These are phyloP conservation scores for Carcinoscorpius rotundicauda DNA, from an alignment of 1,140 invertebrate genomes.

Conservation along the genomic window DNA sequence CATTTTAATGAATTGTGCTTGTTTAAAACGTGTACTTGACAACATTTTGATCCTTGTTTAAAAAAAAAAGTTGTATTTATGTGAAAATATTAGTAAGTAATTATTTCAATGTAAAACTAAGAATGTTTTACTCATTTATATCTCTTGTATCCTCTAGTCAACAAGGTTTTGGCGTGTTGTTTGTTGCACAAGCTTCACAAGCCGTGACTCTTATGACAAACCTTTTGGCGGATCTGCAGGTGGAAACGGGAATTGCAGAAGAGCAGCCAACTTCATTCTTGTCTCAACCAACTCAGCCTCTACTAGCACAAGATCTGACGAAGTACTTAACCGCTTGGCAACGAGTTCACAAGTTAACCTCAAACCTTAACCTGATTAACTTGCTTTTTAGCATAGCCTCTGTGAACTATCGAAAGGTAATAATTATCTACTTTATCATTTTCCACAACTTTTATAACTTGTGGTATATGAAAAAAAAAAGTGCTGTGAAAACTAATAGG, in stretches of 20 bases:
- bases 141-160: conserved; percentile 3
- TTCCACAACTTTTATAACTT: background rate
- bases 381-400: conserved; percentile 73
- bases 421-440: background rate
- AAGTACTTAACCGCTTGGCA: conserved; percentile 49
- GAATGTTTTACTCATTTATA: no score
- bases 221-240: conserved; percentile 52
- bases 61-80: no score
- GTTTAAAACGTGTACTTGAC: no score
- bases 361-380: conserved; percentile 55
- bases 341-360: conserved; percentile 49
- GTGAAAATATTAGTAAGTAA: no score
- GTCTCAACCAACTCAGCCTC: background rate
- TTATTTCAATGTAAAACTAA: no score
- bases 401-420: conserved; percentile 68
- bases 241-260: conserved; percentile 33
- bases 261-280: background rate
- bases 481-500: background rate
- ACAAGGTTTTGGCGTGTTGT: conserved; percentile 48
- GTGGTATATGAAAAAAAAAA: background rate
- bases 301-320: background rate
- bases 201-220: conserved; percentile 51
- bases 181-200: conserved; percentile 61
- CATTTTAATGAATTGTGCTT: no score
- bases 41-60: no score